Evolutionary conservation across 2,888 invertebrate species (phyloP).

Genomic region (Ernsta delagoae): DNA sequence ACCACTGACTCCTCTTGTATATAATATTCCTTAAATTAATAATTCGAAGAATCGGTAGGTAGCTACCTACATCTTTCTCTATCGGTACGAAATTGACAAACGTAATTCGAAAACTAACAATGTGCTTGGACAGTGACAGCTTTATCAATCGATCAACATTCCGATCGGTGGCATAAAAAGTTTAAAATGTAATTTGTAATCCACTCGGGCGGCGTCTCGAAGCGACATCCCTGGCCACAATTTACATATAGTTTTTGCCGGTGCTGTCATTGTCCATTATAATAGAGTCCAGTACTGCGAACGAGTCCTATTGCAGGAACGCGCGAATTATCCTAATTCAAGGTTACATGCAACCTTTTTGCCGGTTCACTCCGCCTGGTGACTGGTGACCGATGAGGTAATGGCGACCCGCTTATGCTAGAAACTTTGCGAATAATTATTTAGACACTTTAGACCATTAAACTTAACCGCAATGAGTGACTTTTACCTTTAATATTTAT

Average conservation of each 20-base stretch:
- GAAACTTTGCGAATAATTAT: not conserved
- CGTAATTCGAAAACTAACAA: not conserved
- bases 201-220: conserved; percentile 2
- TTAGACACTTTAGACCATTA: not conserved
- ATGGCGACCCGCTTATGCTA: not conserved
- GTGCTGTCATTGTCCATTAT: conserved; percentile 64
- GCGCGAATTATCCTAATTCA: conserved; percentile 68
- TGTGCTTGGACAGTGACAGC: not conserved
- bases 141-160: conserved; percentile 18
- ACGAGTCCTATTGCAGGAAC: conserved; percentile 48
- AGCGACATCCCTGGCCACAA: conserved; percentile 33
- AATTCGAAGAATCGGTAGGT: no score
- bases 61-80: no score
- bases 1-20: no score
- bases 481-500: no score
- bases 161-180: not conserved
- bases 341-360: conserved; percentile 52
- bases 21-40: no score
- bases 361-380: conserved; percentile 29
- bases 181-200: conserved; percentile 20
- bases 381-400: conserved; percentile 27
- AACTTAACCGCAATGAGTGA: not conserved
- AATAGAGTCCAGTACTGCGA: conserved; percentile 44
- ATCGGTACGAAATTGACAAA: not conserved
- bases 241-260: conserved; percentile 62